Percentiles rank a stretch among this genome's conserved stretches.
These are phyloP conservation scores for Drosophila erecta DNA, from an alignment of 1,140 invertebrate species.

Conservation along the genomic window DNA sequence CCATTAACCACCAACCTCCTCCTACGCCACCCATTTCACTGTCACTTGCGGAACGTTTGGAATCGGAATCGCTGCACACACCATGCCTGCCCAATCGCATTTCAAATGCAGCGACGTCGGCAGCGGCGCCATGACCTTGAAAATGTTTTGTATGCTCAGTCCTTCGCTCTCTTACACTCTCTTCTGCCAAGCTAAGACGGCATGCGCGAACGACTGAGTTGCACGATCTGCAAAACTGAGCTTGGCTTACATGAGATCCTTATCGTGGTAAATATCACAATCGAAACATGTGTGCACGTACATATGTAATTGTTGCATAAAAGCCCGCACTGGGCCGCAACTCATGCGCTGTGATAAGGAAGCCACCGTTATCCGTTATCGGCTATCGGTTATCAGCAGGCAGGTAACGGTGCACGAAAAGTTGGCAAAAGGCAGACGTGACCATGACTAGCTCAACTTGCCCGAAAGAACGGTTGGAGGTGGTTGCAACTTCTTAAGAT, in stretches of 20 bases:
- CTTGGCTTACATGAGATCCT: background rate
- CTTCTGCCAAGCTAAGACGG: constrained; percentile 15
- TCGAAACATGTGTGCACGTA: constrained; percentile 15
- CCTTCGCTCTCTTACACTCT: constrained; percentile 12
- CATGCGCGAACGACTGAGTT: constrained; percentile 54
- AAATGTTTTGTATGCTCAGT: constrained; percentile 37
- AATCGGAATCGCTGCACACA: constrained; percentile 19
- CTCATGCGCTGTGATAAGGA: constrained; percentile 23
- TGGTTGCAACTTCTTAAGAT: constrained; percentile 3
- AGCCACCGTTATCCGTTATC: constrained; percentile 32
- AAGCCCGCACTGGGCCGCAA: constrained; percentile 21
- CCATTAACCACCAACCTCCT: background rate
- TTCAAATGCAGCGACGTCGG: constrained; percentile 60
- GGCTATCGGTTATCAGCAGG: constrained; percentile 27
- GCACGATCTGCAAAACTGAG: constrained; percentile 5
- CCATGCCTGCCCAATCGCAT: constrained; percentile 55
- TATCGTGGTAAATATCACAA: too few species aligned
- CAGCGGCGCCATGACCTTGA: constrained; percentile 62
- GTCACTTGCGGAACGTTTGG: constrained; percentile 20
- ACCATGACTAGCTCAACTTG: constrained; percentile 55
- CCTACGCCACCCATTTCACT: background rate
- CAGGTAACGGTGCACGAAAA: constrained; percentile 6
- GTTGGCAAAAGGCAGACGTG: constrained; percentile 38
- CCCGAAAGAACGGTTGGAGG: constrained; percentile 4
- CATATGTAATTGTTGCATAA: constrained; percentile 36